These are phyloP conservation scores for Burhinus bistriatus DNA, from an alignment of 2,113 vertebrate species.

Conservation along the genomic window DNA sequence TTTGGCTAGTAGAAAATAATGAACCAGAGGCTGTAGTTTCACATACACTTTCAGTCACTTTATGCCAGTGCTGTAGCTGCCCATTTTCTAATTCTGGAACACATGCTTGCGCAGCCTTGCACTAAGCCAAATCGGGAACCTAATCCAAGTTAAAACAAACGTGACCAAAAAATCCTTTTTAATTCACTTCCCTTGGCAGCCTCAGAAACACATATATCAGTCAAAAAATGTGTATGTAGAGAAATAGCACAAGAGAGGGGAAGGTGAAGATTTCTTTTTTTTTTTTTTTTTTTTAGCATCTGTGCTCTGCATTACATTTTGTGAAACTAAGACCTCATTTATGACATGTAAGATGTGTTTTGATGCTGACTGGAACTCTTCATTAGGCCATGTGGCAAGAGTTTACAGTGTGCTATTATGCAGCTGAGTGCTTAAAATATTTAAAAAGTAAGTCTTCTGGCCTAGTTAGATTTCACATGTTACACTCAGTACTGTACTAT, in stretches of 20 bases:
- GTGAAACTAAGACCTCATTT: background rate
- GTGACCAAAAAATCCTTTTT: background rate
- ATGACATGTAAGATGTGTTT: background rate
- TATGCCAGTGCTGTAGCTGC: background rate
- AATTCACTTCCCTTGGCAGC: background rate
- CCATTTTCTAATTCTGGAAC: background rate
- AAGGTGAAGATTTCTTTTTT: background rate
- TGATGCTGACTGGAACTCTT: background rate
- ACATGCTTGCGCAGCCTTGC: background rate
- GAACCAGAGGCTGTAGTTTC: background rate
- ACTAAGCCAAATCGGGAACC: background rate
- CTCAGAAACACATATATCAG: background rate
- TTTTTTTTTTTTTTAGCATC: background rate
- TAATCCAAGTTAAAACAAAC: background rate
- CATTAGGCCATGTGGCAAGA: background rate
- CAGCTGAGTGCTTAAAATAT: background rate
- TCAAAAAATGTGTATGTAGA: background rate
- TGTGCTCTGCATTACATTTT: background rate
- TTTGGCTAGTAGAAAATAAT: background rate
- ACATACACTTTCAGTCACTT: background rate
- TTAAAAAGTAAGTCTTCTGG: background rate
- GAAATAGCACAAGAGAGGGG: background rate
- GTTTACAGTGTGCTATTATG: background rate
- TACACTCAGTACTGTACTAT: background rate
- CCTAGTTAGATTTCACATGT: background rate